A percentile compares a stretch with the other conserved stretches of the same genome.
Conservation (phyloP, 2,797 vertebrate genomes). For the Pangasius djambal region DNA sequence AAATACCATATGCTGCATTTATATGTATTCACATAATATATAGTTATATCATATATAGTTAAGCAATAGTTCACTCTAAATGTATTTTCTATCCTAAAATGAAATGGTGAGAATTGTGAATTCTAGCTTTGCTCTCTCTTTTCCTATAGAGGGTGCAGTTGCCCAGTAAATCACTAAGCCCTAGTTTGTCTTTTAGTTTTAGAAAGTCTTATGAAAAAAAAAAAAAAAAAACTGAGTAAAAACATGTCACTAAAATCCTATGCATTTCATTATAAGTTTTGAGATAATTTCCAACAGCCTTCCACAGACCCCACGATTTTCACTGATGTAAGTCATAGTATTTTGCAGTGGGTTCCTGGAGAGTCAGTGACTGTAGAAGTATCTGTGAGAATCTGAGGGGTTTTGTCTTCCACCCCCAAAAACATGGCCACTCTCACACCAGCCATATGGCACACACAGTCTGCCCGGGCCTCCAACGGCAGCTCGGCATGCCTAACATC, state of each 20-base stretch:
- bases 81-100: not conserved
- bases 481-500: slow-evolving; percentile 75
- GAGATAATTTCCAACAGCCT: not conserved
- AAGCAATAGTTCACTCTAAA: not conserved
- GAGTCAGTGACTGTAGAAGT: slow-evolving; percentile 52
- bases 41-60: not conserved
- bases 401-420: slow-evolving; percentile 50
- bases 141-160: slow-evolving; percentile 69
- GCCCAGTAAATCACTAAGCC: slow-evolving; percentile 45
- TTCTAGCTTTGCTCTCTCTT: not conserved
- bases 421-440: slow-evolving; percentile 69
- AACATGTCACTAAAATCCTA: not conserved
- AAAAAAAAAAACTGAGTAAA: not conserved
- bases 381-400: slow-evolving; percentile 71
- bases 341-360: slow-evolving; percentile 28
- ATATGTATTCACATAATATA: not conserved
- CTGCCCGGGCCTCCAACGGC: slow-evolving; percentile 68
- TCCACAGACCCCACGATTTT: not conserved
- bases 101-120: not conserved
- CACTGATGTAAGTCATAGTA: not conserved
- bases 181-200: not conserved
- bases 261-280: not conserved
- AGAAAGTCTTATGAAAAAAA: not conserved
- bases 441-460: slow-evolving; percentile 76
- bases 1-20: not conserved